These are phyloP conservation scores for Paramuricea clavata DNA, from an alignment of 92 coral and sea anemone genomes.

Conservation along the genomic window DNA sequence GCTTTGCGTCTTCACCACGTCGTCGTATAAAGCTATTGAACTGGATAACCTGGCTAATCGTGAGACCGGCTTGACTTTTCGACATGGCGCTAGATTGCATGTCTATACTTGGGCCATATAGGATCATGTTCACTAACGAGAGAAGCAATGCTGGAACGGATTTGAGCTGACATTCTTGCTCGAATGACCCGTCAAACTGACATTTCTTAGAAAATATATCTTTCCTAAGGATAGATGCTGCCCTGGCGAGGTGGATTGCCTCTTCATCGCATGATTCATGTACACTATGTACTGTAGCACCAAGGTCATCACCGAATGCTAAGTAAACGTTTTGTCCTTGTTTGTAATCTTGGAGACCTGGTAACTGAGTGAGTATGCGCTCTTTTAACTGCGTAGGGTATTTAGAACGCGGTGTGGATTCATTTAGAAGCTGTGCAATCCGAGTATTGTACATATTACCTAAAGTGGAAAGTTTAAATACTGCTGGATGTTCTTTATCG, in stretches of 20 bases:
- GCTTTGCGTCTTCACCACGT: conserved; percentile 18
- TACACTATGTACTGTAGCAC: conserved; percentile 50
- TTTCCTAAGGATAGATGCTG: conserved; percentile 64
- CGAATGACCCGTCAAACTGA: conserved; percentile 57
- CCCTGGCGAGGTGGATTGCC: conserved; percentile 57
- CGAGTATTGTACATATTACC: conserved; percentile 53
- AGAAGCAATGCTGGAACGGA: conserved; percentile 52
- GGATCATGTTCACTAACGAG: conserved; percentile 55
- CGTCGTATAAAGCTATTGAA: conserved; percentile 31
- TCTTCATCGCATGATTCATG: conserved; percentile 54
- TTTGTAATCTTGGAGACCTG: conserved; percentile 55
- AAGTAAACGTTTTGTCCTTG: conserved; percentile 57
- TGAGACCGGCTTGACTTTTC: conserved; percentile 63
- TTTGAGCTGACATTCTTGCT: conserved; percentile 48
- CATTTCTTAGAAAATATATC: conserved; percentile 53
- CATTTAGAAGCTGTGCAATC: conserved; percentile 54
- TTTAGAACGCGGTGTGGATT: conserved; percentile 11
- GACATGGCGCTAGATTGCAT: conserved; percentile 20
- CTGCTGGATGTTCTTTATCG: conserved; percentile 26
- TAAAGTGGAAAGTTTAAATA: conserved; percentile 64
- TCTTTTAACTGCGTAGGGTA: conserved; percentile 56
- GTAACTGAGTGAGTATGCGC: conserved; percentile 41
- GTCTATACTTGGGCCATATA: conserved; percentile 58
- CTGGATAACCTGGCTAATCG: conserved; percentile 56
- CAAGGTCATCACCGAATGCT: conserved; percentile 57